A percentile compares a stretch with the other conserved stretches of the same genome.
Evolutionary conservation across 2,113 vertebrate species (phyloP).

Genomic region (Notiomystis cincta): DNA sequence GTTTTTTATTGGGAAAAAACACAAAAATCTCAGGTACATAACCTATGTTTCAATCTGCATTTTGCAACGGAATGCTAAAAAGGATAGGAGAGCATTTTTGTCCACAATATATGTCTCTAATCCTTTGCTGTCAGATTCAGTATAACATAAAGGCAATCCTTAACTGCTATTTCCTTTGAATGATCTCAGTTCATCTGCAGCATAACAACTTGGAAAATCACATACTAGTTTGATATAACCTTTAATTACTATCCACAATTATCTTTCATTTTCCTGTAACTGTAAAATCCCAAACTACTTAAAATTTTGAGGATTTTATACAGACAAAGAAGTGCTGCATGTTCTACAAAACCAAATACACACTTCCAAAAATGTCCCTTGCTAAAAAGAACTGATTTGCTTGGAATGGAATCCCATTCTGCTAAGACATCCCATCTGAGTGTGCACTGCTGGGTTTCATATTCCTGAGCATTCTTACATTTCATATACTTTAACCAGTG

Average conservation of each 20-base stretch:
- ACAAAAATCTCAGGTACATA: background rate
- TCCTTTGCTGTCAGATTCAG: background rate
- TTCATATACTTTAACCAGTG: accelerated
- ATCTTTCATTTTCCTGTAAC: background rate
- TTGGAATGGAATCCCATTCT: background rate
- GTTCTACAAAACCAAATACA: background rate
- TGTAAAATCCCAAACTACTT: background rate
- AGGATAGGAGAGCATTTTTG: background rate
- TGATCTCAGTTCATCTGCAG: background rate
- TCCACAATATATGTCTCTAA: background rate
- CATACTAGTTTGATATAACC: background rate
- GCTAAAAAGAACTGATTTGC: background rate
- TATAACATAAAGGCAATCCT: background rate
- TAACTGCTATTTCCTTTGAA: background rate
- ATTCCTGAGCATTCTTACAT: background rate
- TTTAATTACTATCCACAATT: background rate
- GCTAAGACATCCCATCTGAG: background rate
- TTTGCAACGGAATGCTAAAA: background rate
- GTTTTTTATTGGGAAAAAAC: background rate
- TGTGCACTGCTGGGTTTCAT: background rate
- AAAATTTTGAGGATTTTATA: background rate
- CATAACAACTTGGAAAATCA: background rate
- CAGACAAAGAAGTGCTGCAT: background rate
- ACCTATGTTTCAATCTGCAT: background rate
- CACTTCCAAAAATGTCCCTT: background rate